phyloP scores from a whole-genome alignment of 1,140 invertebrate genomes.

The Pemphigus obesinymphae region DNA sequence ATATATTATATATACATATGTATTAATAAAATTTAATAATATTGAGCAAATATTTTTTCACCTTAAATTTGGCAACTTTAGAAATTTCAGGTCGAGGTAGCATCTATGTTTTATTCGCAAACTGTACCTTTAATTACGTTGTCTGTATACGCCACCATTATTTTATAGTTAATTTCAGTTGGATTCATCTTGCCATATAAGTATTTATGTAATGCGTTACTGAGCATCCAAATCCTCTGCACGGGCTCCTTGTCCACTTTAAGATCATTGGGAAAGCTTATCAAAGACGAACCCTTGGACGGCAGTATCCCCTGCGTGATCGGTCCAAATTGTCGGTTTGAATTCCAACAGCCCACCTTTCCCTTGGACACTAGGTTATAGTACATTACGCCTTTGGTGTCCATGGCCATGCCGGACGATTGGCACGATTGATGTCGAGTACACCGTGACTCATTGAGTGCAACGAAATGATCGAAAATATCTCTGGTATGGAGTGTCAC shows the following conservation, averaged over 20 bases:
- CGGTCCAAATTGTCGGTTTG: constrained; percentile 44
- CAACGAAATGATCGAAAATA: constrained; percentile 57
- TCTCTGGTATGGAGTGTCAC: constrained; percentile 54
- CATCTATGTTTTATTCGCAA: constrained; percentile 56
- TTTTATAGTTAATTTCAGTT: constrained; percentile 65
- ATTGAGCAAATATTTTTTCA: not conserved
- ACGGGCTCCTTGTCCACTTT: constrained; percentile 63
- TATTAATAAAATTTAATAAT: not conserved
- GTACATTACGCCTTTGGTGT: constrained; percentile 67
- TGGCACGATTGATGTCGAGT: constrained; percentile 59
- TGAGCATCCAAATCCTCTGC: constrained; percentile 68
- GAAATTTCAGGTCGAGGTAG: not conserved
- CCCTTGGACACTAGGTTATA: constrained; percentile 70
- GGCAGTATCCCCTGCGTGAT: constrained; percentile 61
- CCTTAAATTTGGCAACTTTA: not conserved
- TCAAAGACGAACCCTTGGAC: constrained; percentile 56
- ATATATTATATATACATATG: not conserved
- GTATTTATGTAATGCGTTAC: constrained; percentile 68
- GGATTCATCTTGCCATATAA: constrained; percentile 63
- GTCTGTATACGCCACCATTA: constrained; percentile 60
- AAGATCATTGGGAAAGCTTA: constrained; percentile 74
- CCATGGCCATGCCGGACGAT: constrained; percentile 66
- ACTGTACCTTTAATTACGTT: constrained; percentile 61
- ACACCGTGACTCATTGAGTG: constrained; percentile 54
- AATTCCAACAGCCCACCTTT: constrained; percentile 74